Base-by-base conservation (phyloP, 2,888 invertebrate species). In the Nephrotoma appendiculata region DNA sequence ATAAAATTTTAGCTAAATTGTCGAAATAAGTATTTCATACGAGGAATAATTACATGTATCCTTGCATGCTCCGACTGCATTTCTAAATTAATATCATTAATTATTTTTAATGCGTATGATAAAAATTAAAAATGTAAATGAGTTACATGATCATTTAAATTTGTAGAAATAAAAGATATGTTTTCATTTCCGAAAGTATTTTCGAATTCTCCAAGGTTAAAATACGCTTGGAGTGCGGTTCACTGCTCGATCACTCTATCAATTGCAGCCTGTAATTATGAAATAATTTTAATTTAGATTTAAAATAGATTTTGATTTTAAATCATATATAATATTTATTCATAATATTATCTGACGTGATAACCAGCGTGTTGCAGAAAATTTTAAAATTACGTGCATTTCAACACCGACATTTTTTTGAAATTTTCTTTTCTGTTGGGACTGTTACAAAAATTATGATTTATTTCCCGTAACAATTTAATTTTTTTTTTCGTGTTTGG, bases 361-460 rank as follows among this genome's bases (percentile, higher is more conserved):
- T n/a, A 83, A 31, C 83, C 83, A 83, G 5, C 41, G 31, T 84
- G 86, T 86, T 15, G 86, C 19, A 44, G 43, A 3, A 86, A 42
- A 84, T 44, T 48, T 31, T 9, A 87, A 83, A 5, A 87, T 87
- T 11, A 7, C 12, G 52, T 85, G 87, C 12, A 87, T 41, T 41
- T 87, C 71, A 42, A 85, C 43, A n/a, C 86, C 85, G 31, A 85
- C 85, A 15, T 57, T n/a, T n/a, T n/a, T n/a, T 19, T 86, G 7
- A 85, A 48, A 1, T 86, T 52, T 43, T 42, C 83, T 41, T 86
- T 86, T 48, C 83, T 7, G 7, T 12, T 44, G 5, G 86, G n/a
- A 6, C 86, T 86, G 11, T 86, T 12, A 42, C 86, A 86, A 41
- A 86, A 86, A 45, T 86, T 85, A 31, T 86, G 48, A 48, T 41